Conservation (phyloP, 35 echinoderm and acorn worm species). For the Lytechinus variegatus region DNA sequence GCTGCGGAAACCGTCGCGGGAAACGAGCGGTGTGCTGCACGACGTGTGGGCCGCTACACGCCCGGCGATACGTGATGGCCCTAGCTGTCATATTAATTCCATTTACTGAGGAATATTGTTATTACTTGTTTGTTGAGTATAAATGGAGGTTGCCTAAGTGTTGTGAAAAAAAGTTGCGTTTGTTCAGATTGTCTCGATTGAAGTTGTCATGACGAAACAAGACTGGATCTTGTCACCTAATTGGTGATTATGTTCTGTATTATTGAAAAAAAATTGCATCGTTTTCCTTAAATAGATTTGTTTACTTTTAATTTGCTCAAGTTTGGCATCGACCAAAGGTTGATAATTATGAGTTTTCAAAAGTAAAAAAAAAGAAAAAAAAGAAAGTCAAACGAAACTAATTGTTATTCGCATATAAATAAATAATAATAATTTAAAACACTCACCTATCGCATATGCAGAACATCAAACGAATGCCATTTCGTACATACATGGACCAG, state of each 20-base stretch:
- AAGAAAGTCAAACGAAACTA: no score
- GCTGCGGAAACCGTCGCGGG: neutral
- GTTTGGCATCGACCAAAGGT: neutral
- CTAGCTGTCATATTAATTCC: neutral
- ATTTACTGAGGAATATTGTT: neutral
- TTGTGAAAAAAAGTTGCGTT: neutral
- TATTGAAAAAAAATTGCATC: no score
- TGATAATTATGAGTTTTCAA: neutral
- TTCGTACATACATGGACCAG: neutral
- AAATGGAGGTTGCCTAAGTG: neutral
- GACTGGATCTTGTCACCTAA: no score
- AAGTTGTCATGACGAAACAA: neutral
- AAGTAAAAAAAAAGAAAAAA: neutral
- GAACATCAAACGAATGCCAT: no score
- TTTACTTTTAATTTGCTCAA: neutral
- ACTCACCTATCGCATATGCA: neutral
- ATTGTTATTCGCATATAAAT: neutral
- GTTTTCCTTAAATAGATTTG: neutral
- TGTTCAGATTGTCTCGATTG: neutral
- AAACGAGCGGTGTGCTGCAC: neutral
- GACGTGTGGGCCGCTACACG: neutral
- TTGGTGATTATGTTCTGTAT: no score
- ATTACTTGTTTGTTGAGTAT: neutral
- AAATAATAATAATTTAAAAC: neutral
- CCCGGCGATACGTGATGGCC: neutral